Evolutionary conservation across 2,888 invertebrate species (phyloP).

Genomic region (Vannuccia rotundouncinata): DNA sequence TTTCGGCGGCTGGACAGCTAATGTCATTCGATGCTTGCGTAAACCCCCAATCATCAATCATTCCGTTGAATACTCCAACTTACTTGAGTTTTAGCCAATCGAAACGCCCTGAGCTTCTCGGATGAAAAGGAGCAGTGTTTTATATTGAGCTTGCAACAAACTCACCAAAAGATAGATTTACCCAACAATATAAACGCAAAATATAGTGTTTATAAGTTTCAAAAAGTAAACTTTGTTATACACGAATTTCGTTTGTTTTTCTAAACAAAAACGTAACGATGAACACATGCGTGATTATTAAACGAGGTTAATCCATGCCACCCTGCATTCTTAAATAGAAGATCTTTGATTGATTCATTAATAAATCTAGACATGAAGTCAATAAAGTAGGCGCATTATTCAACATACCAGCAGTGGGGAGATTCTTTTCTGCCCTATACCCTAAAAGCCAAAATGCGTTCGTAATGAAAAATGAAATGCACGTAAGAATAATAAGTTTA

Average conservation of each 20-base stretch:
- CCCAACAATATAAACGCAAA: too few species aligned
- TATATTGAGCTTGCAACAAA: neutral
- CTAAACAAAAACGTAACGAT: neutral
- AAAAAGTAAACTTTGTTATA: neutral
- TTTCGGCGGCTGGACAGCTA: neutral
- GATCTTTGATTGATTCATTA: slow-evolving; percentile 17
- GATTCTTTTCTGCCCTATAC: neutral
- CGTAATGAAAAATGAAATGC: too few species aligned
- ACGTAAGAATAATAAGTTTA: too few species aligned
- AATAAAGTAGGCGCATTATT: slow-evolving; percentile 1
- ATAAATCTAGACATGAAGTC: neutral
- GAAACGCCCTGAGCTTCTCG: neutral
- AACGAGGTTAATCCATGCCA: too few species aligned
- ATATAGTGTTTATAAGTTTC: too few species aligned
- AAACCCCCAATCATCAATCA: slow-evolving; percentile 7
- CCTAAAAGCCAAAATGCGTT: too few species aligned
- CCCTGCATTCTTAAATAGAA: neutral
- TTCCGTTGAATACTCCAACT: neutral
- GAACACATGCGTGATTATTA: neutral
- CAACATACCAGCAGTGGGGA: neutral
- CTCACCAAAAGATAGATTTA: neutral
- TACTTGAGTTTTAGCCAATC: neutral
- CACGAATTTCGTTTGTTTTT: neutral
- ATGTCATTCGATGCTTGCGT: neutral
- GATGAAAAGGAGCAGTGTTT: neutral